These are phyloP conservation scores for Ichneumoninae sp. DNA, from an alignment of 2,888 invertebrate genomes.

Conservation along the genomic window DNA sequence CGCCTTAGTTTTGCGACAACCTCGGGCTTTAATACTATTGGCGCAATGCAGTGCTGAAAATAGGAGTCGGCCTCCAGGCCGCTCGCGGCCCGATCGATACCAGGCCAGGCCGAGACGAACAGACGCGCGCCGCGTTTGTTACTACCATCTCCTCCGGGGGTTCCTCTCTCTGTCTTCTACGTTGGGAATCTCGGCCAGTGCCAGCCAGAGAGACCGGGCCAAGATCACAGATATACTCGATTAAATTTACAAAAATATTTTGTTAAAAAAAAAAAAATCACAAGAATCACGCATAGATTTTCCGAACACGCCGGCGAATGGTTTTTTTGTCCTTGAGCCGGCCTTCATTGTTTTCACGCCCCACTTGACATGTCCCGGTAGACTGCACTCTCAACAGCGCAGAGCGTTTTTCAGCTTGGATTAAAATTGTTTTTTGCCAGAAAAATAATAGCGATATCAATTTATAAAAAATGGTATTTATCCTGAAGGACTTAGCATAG, in stretches of 20 bases:
- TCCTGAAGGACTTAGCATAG: no score
- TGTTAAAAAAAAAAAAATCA: not conserved
- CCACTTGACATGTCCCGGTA: no score
- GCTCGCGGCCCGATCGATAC: constrained; percentile 63
- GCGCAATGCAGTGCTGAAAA: constrained; percentile 79
- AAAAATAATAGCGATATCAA: no score
- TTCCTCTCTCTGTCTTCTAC: not conserved
- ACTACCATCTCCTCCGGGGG: not conserved
- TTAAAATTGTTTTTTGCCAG: no score
- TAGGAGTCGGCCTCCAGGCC: constrained; percentile 68
- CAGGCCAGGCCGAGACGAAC: constrained; percentile 35
- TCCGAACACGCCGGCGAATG: not conserved
- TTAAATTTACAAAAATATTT: not conserved
- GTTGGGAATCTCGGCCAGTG: constrained; percentile 53
- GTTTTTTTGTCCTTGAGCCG: no score
- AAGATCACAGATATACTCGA: constrained; percentile 18
- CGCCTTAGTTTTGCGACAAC: constrained; percentile 32
- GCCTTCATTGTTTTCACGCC: no score
- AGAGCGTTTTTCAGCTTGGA: no score
- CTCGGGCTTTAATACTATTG: constrained; percentile 58
- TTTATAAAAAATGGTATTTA: no score
- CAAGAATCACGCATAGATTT: not conserved
- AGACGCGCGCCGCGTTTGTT: constrained; percentile 32
- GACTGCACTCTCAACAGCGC: no score
- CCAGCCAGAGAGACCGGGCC: constrained; percentile 31